Evolutionary conservation across 2,113 vertebrate species (phyloP), one percentile per base, ranked within the genome.

Genomic region (Amphiprion ocellaris): DNA sequence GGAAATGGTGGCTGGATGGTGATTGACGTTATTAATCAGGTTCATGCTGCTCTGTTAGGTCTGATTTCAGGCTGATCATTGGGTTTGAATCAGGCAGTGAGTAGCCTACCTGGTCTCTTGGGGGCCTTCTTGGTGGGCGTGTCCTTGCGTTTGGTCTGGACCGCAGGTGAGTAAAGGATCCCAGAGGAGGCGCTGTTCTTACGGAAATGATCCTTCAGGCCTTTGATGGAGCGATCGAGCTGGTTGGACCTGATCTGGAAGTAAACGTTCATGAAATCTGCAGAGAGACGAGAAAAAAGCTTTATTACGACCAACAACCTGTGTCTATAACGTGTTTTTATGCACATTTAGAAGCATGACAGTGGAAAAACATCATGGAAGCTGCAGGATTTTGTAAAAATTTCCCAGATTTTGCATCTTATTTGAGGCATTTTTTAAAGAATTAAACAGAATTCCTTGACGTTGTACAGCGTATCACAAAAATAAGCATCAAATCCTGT

Each of bases 181-280:
- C 96, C 97, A 0, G 96, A 95, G 76, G 96, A 96, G 16, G 96
- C 96, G 37, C 96, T 98, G 95, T 93, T 99, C 94, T 98, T 99
- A 15, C 97, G 96, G 90, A 99, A 98, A 69, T 99, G 98, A 6
- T 99, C 98, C 86, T 97, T 98, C 79, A 99, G 93, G 1, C 97
- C 97, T 90, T 96, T 98, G 90, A 99, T 96, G 88, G 98, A 98
- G 62, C 97, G 97, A 74, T 99, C 98, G 0, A 99, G 93, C 93
- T 98, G 98, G 79, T 94, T 97, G 37, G 97, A 99, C 28, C 98
- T 93, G 83, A 99, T 98, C 92, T 99, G 98, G 93, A 96, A 99
- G 94, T 98, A 99, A 52, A 99, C 98, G 23, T 97, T 99, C 98
- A 99, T 99, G 92, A 99, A 99, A 85, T 99, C 98, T 99, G 94